Base-by-base conservation (phyloP, 2,113 vertebrate species). In the Gymnarchus niloticus region DNA sequence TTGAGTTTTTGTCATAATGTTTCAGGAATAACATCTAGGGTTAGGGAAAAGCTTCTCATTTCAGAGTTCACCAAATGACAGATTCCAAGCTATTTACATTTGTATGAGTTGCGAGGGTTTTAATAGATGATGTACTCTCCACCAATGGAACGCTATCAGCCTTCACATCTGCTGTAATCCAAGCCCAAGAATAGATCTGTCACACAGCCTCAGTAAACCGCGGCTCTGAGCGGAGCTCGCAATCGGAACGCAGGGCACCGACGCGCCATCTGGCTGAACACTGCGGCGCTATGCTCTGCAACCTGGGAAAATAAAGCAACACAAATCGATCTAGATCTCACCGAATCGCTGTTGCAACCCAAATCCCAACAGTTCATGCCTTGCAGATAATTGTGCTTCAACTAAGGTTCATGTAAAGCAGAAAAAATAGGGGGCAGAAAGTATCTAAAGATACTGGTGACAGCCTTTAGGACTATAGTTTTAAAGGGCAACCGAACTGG, bases 161-260 rank as follows among this genome's bases (percentile, higher is more conserved):
- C 80, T 51, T 54, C 61, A 51, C 81, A 86, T 87, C 86, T 23
- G 44, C 44, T 19, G 85, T 81, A 86, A 86, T 86, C 85, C 85
- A 59, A 25, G 52, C 81, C 65, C 52, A 37, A 77, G 86, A 84
- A 87, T 37, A 84, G 86, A 84, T 73, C 82, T 83, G 82, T 80
- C 77, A 80, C 77, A 41, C 46, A 59, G 82, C 37, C 8, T 44
- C 77, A 25, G 52, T 61, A 78, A 69, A 56, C 81, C 46, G 82
- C 7, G 76, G 52, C 83, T 84, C 41, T 52, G 56, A 41, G 56
- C 65, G 49, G 17, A 25, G 56, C 41, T 25, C 17, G 37, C 65
- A 65, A 77, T 73, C 69, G 28, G 44, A 33, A 52, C 61, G 19
- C 3, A 19, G 46, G 6, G 23, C 21, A 17, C 28, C 19, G 65